A percentile compares a stretch with the other conserved stretches of the same genome.
These are phyloP conservation scores for Chironomus tentans DNA, from an alignment of 2,888 invertebrate genomes.

Conservation along the genomic window DNA sequence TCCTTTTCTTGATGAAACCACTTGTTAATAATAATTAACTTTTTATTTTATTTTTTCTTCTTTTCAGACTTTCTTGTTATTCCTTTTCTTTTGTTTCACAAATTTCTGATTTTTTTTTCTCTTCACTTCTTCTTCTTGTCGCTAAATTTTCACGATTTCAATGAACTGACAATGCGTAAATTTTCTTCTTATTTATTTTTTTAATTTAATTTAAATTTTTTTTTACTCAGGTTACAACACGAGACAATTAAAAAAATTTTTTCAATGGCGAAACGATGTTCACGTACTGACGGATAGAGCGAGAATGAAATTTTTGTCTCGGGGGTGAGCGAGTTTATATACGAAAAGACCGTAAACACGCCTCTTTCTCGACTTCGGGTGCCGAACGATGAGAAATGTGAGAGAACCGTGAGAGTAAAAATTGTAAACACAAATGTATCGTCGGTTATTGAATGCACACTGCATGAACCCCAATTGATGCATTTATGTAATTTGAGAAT, in stretches of 20 bases:
- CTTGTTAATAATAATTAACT: constrained; percentile 23
- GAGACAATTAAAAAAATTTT: background rate
- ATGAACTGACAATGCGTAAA: background rate
- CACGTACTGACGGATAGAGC: constrained; percentile 4
- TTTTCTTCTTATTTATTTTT: background rate
- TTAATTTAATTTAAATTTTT: background rate
- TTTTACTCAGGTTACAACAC: background rate
- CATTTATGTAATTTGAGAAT: background rate
- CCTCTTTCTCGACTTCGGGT: background rate
- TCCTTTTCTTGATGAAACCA: constrained; percentile 13
- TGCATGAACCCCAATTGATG: background rate
- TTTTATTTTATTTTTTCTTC: background rate
- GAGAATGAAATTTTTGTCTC: constrained; percentile 16
- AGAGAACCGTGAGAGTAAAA: background rate
- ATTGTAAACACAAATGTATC: background rate
- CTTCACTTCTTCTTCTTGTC: background rate
- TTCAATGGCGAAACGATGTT: background rate
- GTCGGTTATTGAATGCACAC: background rate
- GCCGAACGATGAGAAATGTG: background rate
- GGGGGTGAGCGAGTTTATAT: constrained; percentile 17
- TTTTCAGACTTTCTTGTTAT: background rate
- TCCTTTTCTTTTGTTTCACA: background rate
- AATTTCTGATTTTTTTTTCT: background rate
- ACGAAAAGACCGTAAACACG: constrained; percentile 9
- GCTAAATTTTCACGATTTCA: too few species aligned